These are phyloP conservation scores for Pogonophryne albipinna DNA, from an alignment of 2,797 vertebrate species.

Conservation along the genomic window DNA sequence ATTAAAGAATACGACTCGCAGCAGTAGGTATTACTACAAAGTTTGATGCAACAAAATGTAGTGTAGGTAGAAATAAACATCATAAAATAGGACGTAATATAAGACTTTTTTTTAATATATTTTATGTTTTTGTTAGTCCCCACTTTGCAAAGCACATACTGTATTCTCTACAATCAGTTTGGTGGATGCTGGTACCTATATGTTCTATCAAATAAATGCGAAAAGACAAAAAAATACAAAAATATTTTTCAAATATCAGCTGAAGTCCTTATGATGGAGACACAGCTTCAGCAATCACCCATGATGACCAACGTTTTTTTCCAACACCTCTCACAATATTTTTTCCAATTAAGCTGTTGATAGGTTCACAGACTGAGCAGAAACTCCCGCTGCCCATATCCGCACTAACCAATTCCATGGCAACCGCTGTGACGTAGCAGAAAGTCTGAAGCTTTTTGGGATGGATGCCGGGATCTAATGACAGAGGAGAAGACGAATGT, in stretches of 20 bases:
- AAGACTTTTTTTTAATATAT: not conserved
- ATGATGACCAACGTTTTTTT: conserved; percentile 11
- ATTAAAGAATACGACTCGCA: not conserved
- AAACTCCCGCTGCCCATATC: conserved; percentile 78
- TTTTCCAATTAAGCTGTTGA: conserved; percentile 42
- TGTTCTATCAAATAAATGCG: no score
- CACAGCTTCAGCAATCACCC: not conserved
- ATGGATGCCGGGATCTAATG: conserved; percentile 83
- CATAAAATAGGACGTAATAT: not conserved
- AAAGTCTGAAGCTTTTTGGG: conserved; percentile 83
- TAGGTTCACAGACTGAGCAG: conserved; percentile 77
- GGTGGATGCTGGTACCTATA: not conserved
- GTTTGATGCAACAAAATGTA: not conserved
- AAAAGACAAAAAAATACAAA: no score
- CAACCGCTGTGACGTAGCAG: conserved; percentile 86
- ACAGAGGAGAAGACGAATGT: conserved; percentile 84
- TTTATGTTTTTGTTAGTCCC: not conserved
- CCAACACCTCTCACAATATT: conserved; percentile 1
- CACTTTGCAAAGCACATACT: not conserved
- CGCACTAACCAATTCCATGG: conserved; percentile 87
- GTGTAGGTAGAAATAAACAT: not conserved
- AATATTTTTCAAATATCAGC: not conserved
- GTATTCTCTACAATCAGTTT: not conserved
- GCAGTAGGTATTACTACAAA: not conserved
- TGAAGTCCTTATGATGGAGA: conserved; percentile 1